Conservation (phyloP, 2,888 invertebrate genomes). For the Willowsia nigromaculata region DNA sequence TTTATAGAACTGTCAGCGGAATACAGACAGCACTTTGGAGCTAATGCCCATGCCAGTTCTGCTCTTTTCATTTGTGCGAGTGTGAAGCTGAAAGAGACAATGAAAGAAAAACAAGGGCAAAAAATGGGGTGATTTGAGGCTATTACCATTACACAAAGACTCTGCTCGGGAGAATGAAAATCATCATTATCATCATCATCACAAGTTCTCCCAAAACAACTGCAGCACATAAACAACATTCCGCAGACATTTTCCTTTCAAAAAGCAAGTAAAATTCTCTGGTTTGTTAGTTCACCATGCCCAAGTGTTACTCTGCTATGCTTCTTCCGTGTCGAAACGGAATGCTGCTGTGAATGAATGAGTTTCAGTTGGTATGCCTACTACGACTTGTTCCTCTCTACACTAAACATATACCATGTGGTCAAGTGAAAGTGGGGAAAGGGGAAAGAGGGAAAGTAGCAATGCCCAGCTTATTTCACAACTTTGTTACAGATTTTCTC, state of each 20-base stretch:
- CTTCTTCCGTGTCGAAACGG: slow-evolving; percentile 5
- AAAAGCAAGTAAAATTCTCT: not conserved
- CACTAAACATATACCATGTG: not conserved
- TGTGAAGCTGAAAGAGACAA: slow-evolving; percentile 20
- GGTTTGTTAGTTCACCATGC: not conserved
- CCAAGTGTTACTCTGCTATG: not conserved
- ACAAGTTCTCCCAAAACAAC: not conserved
- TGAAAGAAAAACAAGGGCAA: not conserved
- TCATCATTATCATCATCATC: not conserved
- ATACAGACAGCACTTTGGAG: not conserved
- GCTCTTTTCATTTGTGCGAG: not conserved
- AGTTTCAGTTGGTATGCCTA: not conserved
- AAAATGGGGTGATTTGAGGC: not conserved
- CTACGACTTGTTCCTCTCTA: not conserved
- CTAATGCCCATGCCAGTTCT: not conserved
- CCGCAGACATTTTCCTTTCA: slow-evolving; percentile 1
- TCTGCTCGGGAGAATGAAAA: too few relatives aligned
- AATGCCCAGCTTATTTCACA: not conserved
- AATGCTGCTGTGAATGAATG: not conserved
- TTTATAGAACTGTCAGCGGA: not conserved
- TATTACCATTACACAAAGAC: not conserved
- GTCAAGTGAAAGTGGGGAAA: slow-evolving; percentile 2
- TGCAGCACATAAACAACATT: not conserved
- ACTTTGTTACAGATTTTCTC: not conserved
- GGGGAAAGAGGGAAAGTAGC: not conserved